phyloP scores from a whole-genome alignment of 1,140 invertebrate genomes.

The Drosophila pseudoobscura region DNA sequence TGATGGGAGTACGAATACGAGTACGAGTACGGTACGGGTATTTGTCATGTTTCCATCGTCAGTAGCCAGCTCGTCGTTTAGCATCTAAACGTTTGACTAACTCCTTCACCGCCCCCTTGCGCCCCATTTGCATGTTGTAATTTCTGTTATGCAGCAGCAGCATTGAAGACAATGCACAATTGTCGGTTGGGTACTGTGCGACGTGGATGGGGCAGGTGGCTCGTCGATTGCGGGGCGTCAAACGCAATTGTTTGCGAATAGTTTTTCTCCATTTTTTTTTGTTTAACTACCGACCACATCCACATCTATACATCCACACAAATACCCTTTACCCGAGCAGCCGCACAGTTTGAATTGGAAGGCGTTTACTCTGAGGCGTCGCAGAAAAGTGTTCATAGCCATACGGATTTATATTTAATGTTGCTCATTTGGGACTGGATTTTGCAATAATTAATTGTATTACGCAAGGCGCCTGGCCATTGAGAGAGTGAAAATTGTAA shows the following conservation, averaged over 20 bases:
- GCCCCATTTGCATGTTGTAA: slow-evolving; percentile 46
- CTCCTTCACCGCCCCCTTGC: slow-evolving; percentile 1
- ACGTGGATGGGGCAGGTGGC: too few species aligned
- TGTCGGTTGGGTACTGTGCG: slow-evolving; percentile 12
- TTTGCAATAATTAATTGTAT: slow-evolving; percentile 50
- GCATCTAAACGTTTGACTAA: slow-evolving; percentile 35
- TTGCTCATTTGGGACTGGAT: slow-evolving; percentile 37
- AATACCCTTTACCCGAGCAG: background rate
- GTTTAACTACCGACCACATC: slow-evolving; percentile 33
- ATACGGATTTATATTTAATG: slow-evolving; percentile 41
- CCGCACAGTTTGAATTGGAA: slow-evolving; percentile 1
- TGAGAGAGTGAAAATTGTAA: slow-evolving; percentile 38
- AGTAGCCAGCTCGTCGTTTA: slow-evolving; percentile 36
- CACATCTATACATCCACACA: background rate
- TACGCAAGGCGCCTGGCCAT: slow-evolving; percentile 17
- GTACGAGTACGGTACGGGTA: slow-evolving; percentile 7
- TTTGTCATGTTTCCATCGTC: slow-evolving; percentile 40
- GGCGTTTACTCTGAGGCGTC: slow-evolving; percentile 19
- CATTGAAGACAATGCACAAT: slow-evolving; percentile 47
- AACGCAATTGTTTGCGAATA: slow-evolving; percentile 53
- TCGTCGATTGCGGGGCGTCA: slow-evolving; percentile 26
- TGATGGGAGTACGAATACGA: slow-evolving; percentile 20
- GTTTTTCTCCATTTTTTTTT: slow-evolving; percentile 31
- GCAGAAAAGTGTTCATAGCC: slow-evolving; percentile 11
- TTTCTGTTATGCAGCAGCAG: slow-evolving; percentile 46